Evolutionary conservation across 2,113 vertebrate genomes (phyloP).

Genomic region (Crotalus horridus): DNA sequence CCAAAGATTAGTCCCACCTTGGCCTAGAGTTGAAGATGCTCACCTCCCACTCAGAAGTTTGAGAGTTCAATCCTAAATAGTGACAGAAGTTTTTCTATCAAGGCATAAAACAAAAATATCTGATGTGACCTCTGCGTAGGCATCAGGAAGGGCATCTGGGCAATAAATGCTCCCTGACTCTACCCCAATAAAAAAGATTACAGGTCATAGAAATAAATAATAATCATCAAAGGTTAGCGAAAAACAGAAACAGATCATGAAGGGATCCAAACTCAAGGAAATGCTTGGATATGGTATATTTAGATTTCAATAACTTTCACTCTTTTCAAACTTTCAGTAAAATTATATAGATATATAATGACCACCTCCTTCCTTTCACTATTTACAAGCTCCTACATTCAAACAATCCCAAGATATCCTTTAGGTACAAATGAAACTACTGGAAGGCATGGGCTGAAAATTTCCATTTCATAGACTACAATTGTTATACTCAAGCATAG

Average conservation of each 20-base stretch:
- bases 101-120: not conserved
- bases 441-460: not conserved
- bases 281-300: not conserved
- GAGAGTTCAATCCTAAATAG: not conserved
- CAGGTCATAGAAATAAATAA: not conserved
- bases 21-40: not conserved
- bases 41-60: not conserved
- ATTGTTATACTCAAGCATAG: not conserved
- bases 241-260: not conserved
- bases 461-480: not conserved
- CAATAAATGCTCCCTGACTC: not conserved
- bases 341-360: not conserved
- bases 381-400: not conserved
- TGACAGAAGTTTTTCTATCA: not conserved
- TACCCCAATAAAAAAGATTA: not conserved
- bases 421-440: not conserved
- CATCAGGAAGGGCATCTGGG: not conserved
- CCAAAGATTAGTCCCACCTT: not conserved
- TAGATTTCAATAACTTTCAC: not conserved
- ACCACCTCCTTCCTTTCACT: not conserved
- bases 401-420: not conserved
- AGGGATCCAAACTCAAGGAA: not conserved
- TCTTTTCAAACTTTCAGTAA: not conserved
- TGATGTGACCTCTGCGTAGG: not conserved
- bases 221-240: not conserved